Conservation (phyloP, 2,888 invertebrate genomes). For the Siphlonurus alternatus region DNA sequence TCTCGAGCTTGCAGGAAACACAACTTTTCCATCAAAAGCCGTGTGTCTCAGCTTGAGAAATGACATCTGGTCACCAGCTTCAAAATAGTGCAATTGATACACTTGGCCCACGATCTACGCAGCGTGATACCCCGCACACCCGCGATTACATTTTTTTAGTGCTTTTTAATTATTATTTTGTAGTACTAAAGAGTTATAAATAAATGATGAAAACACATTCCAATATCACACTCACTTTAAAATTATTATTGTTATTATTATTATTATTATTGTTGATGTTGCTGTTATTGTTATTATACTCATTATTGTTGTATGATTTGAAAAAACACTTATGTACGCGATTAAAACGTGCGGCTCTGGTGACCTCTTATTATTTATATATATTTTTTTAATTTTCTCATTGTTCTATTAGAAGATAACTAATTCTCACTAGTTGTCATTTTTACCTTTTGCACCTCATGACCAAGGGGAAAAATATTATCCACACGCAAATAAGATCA, state of each 20-base stretch:
- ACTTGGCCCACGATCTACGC: not conserved
- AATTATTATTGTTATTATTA: no score
- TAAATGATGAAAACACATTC: not conserved
- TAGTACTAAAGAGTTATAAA: no score
- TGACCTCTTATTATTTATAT: not conserved
- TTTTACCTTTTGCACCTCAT: not conserved
- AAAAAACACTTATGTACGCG: not conserved
- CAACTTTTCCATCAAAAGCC: conserved; percentile 12
- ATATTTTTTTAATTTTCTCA: not conserved
- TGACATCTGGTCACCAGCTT: conserved; percentile 8
- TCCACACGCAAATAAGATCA: conserved; percentile 1
- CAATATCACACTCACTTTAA: not conserved
- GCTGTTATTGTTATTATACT: no score
- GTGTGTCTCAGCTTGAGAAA: conserved; percentile 8
- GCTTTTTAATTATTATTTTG: not conserved
- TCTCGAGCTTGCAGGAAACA: conserved; percentile 11
- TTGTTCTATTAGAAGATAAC: not conserved
- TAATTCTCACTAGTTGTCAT: conserved; percentile 12
- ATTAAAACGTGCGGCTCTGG: not conserved
- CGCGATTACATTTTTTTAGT: not conserved
- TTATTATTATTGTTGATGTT: no score
- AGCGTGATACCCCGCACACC: not conserved
- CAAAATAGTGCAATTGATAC: not conserved
- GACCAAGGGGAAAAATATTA: conserved; percentile 4
- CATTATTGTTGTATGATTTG: not conserved